These are phyloP conservation scores for Microtus ochrogaster DNA, from an alignment of 2,113 vertebrate genomes.

Conservation along the genomic window DNA sequence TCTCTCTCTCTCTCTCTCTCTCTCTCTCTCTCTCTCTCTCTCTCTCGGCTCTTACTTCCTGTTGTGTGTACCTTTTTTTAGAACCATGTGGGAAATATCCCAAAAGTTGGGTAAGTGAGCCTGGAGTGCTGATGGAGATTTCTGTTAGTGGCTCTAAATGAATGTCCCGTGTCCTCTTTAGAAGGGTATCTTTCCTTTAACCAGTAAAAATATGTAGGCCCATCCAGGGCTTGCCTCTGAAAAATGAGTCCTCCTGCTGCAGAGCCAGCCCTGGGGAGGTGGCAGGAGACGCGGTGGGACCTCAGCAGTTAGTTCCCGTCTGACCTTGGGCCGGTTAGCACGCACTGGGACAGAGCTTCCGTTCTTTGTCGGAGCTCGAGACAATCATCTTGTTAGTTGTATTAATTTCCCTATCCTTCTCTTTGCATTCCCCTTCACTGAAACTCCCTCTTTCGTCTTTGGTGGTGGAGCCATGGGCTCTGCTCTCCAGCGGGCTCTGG, in stretches of 20 bases:
- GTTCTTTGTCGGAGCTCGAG: not conserved
- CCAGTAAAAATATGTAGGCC: not conserved
- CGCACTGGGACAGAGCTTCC: not conserved
- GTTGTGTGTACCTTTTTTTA: not conserved
- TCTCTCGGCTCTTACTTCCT: conserved; percentile 5
- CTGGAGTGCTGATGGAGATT: not conserved
- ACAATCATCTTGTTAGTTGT: not conserved
- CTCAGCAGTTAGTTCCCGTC: accelerated
- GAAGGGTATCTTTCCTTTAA: not conserved
- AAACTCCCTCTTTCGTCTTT: not conserved
- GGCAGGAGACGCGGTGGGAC: not conserved
- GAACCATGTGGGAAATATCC: not conserved
- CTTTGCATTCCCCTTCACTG: not conserved
- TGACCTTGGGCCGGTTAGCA: not conserved
- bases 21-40: too few relatives aligned
- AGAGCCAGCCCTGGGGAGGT: not conserved
- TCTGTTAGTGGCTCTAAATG: not conserved
- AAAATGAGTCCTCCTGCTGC: not conserved
- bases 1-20: too few relatives aligned
- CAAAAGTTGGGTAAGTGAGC: not conserved
- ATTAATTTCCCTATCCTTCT: not conserved
- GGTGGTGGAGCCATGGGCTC: not conserved
- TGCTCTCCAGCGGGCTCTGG: not conserved
- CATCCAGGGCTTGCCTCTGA: not conserved
- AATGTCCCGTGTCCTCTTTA: not conserved